Evolutionary conservation across 2,113 vertebrate genomes (phyloP).

Genomic region (Stomatorhinus ivindoensis): DNA sequence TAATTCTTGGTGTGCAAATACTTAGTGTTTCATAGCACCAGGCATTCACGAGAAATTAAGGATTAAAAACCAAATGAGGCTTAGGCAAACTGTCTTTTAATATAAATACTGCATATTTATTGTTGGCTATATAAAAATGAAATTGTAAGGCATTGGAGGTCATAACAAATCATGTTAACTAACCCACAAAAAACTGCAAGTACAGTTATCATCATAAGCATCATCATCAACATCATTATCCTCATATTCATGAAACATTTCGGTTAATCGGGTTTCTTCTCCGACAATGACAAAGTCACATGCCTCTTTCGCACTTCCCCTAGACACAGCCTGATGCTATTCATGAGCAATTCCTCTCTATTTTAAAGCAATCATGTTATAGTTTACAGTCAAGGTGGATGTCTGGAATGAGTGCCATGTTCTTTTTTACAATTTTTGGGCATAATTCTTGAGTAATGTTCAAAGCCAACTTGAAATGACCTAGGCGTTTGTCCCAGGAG

Average conservation of each 20-base stretch:
- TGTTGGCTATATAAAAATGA: neutral
- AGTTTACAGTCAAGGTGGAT: conserved; percentile 9
- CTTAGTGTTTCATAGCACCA: neutral
- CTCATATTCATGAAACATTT: neutral
- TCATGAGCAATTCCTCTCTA: neutral
- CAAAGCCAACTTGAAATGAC: conserved; percentile 13
- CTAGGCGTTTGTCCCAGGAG: conserved; percentile 21
- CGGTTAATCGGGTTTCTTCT: neutral
- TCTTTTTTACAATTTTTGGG: conserved; percentile 14
- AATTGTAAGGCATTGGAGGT: neutral
- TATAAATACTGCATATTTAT: neutral
- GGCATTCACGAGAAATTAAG: neutral
- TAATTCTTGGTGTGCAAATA: neutral
- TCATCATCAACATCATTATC: neutral
- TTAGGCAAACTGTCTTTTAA: neutral
- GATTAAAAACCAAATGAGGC: neutral
- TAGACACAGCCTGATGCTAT: neutral
- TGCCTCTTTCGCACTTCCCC: neutral
- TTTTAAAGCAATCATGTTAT: neutral
- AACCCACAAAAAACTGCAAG: neutral
- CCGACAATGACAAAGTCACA: neutral
- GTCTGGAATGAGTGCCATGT: conserved; percentile 20
- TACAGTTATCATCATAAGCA: neutral
- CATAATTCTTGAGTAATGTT: conserved; percentile 27
- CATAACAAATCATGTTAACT: neutral